A percentile compares a stretch with the other conserved stretches of the same genome.
Evolutionary conservation across 2,113 vertebrate species (phyloP).

Genomic region (Syngnathoides biaculeatus): DNA sequence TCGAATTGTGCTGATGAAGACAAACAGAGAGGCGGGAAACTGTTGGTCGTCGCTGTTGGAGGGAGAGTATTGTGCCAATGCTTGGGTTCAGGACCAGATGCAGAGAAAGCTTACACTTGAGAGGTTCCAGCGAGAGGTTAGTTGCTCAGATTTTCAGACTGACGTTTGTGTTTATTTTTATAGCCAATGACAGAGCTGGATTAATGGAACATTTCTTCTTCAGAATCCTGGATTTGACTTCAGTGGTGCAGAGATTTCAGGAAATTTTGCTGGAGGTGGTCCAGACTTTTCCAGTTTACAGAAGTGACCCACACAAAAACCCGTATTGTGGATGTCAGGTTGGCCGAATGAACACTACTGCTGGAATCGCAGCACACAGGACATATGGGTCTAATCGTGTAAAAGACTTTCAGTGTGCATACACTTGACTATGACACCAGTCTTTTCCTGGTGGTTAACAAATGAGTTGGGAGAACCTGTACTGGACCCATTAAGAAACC

Average conservation of each 20-base stretch:
- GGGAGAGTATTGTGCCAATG: constrained; percentile 87
- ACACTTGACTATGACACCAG: not conserved
- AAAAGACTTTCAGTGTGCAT: not conserved
- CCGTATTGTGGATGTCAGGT: not conserved
- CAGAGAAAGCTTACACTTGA: constrained; percentile 95
- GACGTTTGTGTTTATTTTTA: not conserved
- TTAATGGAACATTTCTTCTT: not conserved
- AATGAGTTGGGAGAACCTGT: not conserved
- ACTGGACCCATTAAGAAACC: not conserved
- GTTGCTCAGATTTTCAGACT: constrained; percentile 16
- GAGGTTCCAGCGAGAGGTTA: constrained; percentile 93
- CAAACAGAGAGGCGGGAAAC: constrained; percentile 90
- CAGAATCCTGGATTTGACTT: constrained; percentile 99
- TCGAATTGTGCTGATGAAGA: constrained; percentile 89
- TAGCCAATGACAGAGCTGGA: not conserved
- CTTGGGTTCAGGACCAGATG: constrained; percentile 97
- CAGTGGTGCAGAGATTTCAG: constrained; percentile 96
- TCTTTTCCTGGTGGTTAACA: not conserved
- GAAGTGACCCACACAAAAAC: constrained; percentile 43
- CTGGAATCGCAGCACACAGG: not conserved
- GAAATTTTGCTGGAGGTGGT: constrained; percentile 92
- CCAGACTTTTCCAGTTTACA: constrained; percentile 91
- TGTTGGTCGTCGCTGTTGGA: constrained; percentile 93
- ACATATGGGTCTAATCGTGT: not conserved
- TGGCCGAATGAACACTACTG: constrained; percentile 7